Evolutionary conservation across 2,113 vertebrate species (phyloP), one percentile per base, ranked within the genome.

Genomic region (Odontesthes bonariensis): DNA sequence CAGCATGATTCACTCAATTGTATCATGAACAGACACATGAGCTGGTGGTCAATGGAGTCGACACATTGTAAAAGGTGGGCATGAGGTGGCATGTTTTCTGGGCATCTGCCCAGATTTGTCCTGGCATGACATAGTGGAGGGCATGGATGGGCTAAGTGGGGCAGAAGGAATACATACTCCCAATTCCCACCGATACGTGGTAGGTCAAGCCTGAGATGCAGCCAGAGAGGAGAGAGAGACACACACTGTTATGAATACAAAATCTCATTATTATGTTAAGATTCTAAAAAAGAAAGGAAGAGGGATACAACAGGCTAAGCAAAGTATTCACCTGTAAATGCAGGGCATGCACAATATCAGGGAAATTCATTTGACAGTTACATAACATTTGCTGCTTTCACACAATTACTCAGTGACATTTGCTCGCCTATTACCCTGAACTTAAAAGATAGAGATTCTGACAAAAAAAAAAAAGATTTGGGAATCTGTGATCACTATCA

Each of bases 131-230:
- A 83, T 33, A 86, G 87, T 35, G 80, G 76, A 86, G 81, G 87
- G 76, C 76, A 90, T 70, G 88, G 84, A 78, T 71, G 81, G 78
- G 82, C 76, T 83, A 86, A 92, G 84, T 83, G 81, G 80, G 86
- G 82, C 73, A 78, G 91, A 94, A 96, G 78, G 86, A 88, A 91
- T 91, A 98, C 97, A 92, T 99, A 99, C 97, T 97, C 95, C 96
- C 96, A 91, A 97, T 95, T 97, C 97, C 97, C 93, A 99, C 92
- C 55, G 97, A 97, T 90, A 99, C 90, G 94, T 90, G 95, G 96
- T 98, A 98, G 96, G 96, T 97, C 95, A 97, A 95, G 94, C 97
- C 97, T 98, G 95, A 89, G 86, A 86, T 17, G 83, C 84, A 88
- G 88, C 79, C 75, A 64, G 54, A 73, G 68, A 53, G 20, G 69